Percentiles rank a stretch among this genome's conserved stretches.
phyloP scores from a whole-genome alignment of 2,797 vertebrate genomes.

The Coranthus polyacanthus region DNA sequence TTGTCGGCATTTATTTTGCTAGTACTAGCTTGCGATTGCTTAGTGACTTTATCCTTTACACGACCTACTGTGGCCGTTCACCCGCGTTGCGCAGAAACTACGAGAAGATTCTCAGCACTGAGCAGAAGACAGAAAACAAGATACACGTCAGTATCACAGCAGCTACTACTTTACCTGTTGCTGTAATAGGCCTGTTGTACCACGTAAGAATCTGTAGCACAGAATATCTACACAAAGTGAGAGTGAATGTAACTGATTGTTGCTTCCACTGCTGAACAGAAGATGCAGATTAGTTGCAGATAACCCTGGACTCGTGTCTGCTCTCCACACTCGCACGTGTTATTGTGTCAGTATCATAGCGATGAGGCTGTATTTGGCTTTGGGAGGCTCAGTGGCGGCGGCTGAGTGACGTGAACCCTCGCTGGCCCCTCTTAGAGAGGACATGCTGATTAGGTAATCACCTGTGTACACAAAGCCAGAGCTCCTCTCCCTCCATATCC shows the following conservation, averaged over 20 bases:
- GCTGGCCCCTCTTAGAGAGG: conserved; percentile 79
- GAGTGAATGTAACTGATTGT: not conserved
- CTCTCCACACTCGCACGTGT: conserved; percentile 25
- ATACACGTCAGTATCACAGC: too few relatives aligned
- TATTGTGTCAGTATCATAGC: conserved; percentile 66
- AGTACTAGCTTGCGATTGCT: too few relatives aligned
- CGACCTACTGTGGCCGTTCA: too few relatives aligned
- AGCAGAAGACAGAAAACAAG: too few relatives aligned
- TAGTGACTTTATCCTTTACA: too few relatives aligned
- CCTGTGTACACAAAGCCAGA: conserved; percentile 85
- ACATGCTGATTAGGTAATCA: conserved; percentile 87
- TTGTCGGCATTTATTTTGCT: too few relatives aligned
- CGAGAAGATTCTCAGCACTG: too few relatives aligned
- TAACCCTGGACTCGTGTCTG: not conserved
- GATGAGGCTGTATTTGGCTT: conserved; percentile 72
- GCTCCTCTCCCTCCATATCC: conserved; percentile 65
- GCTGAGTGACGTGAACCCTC: conserved; percentile 84
- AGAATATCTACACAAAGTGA: too few relatives aligned
- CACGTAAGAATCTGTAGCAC: too few relatives aligned
- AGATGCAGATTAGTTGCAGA: conserved; percentile 19
- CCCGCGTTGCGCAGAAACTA: too few relatives aligned
- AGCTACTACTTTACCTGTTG: too few relatives aligned
- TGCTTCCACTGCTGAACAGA: conserved; percentile 13
- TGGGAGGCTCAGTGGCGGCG: conserved; percentile 55
- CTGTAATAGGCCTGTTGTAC: too few relatives aligned